These are phyloP conservation scores for Drosophila neonasuta DNA, from an alignment of 2,888 invertebrate species.

Conservation along the genomic window DNA sequence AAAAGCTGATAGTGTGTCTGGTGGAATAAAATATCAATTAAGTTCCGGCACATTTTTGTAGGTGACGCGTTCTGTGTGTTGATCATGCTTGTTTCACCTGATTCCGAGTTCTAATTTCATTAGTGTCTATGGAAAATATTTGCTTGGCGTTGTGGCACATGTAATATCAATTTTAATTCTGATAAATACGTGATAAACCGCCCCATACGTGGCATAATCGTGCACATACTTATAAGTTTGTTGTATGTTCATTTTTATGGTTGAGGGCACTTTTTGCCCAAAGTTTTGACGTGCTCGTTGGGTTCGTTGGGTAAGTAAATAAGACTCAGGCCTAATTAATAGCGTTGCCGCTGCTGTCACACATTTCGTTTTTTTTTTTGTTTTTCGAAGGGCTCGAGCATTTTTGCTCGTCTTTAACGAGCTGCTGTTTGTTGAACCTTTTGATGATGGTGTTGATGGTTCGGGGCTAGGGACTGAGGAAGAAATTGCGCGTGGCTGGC, in stretches of 20 bases:
- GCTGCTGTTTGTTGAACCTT: slow-evolving; percentile 30
- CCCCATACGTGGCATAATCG: slow-evolving; percentile 26
- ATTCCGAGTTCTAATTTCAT: background rate
- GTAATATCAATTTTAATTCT: slow-evolving; percentile 3
- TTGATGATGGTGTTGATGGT: slow-evolving; percentile 7
- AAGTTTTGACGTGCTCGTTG: slow-evolving; percentile 23
- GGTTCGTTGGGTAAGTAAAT: slow-evolving; percentile 29
- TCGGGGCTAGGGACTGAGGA: slow-evolving; percentile 7
- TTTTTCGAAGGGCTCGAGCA: slow-evolving; percentile 1
- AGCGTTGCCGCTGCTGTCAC: slow-evolving; percentile 15
- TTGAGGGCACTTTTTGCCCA: slow-evolving; percentile 5
- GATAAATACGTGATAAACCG: slow-evolving; percentile 21
- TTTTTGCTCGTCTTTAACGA: slow-evolving; percentile 29
- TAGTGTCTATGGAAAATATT: background rate
- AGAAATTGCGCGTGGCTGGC: slow-evolving; percentile 46
- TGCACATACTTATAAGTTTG: slow-evolving; percentile 9
- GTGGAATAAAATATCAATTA: slow-evolving; percentile 2
- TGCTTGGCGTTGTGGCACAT: background rate
- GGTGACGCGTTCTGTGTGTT: background rate
- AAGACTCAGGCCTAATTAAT: slow-evolving; percentile 40
- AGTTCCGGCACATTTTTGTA: background rate
- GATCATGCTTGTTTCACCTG: slow-evolving; percentile 8
- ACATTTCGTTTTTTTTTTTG: slow-evolving; percentile 6
- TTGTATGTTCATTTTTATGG: slow-evolving; percentile 12
- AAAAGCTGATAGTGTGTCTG: background rate